phyloP scores from a whole-genome alignment of 2,888 invertebrate genomes.

The Hemicrepidius hirtus region DNA sequence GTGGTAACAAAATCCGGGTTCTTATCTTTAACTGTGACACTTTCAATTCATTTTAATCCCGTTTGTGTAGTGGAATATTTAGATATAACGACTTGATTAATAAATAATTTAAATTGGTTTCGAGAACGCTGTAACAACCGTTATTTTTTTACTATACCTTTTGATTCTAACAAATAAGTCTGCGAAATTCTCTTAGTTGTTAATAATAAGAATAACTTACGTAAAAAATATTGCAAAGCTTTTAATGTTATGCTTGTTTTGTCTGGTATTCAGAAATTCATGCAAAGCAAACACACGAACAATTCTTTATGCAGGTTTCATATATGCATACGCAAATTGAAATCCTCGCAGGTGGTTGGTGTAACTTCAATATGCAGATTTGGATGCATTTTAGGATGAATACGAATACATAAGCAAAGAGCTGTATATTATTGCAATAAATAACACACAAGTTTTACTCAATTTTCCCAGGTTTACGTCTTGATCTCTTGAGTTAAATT shows the following conservation, averaged over 20 bases:
- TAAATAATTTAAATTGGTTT: slow-evolving; percentile 24
- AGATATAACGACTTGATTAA: slow-evolving; percentile 13
- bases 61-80: slow-evolving; percentile 6
- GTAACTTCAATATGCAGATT: slow-evolving; percentile 39
- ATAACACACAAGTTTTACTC: neutral
- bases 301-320: slow-evolving; percentile 27
- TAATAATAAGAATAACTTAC: slow-evolving; percentile 1
- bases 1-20: neutral
- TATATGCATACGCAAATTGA: slow-evolving; percentile 38
- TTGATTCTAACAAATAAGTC: neutral
- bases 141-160: neutral
- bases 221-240: neutral
- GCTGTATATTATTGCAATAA: neutral
- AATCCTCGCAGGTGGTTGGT: slow-evolving; percentile 39
- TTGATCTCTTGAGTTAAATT: too few relatives aligned
- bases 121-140: neutral
- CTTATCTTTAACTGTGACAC: slow-evolving; percentile 21
- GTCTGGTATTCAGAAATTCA: slow-evolving; percentile 8
- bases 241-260: neutral
- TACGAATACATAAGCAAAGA: slow-evolving; percentile 24
- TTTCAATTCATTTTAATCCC: slow-evolving; percentile 25
- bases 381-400: slow-evolving; percentile 29
- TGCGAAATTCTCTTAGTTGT: neutral
- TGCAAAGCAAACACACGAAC: slow-evolving; percentile 11
- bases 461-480: too few relatives aligned